Evolutionary conservation across 2,888 invertebrate species (phyloP), one percentile per base, ranked within the genome.

Genomic region (Auanema sp.): DNA sequence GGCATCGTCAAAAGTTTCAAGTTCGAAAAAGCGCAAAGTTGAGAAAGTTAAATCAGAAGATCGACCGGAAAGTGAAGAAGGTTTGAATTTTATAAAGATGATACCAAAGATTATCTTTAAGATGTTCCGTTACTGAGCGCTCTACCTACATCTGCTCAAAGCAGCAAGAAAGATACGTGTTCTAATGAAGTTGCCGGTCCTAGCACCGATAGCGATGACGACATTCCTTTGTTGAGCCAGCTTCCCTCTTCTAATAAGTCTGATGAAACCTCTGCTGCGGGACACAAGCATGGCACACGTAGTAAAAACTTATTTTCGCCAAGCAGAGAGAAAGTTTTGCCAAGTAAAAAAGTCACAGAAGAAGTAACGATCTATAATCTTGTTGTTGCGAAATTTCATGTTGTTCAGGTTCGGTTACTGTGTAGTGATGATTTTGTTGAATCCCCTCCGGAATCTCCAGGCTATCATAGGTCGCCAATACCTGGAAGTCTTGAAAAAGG

Each of bases 211-310:
- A 47, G 47, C 10, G 47, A 47, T 21, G 47, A 47, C 16, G 47
- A 47, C 10, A 47, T 47, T 47, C 47, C 47, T 47, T 21, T 47
- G 6, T 10, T 47, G 3, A 47, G 47, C 21, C 47, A 47, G 47
- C 21, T 47, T 18, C 21, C 47, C 47, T 5, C 43, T 12, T 43
- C 21, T 16, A 16, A 47, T 16, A 47, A 16, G 10, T 47, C 47
- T 10, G 47, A 16, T 10, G 47, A 16, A 18, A 16, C 47, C 16
- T 47, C 47, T 5, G 47, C 21, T 47, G 10, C 47, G 10, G 47
- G 47, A 47, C 47, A 47, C 21, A 16, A 21, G 21, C 47, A 47
- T 47, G 47, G 47, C 16, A 47, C 47, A 10, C 47, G 47, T 10
- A 47, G 47, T 10, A 47, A 47, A 21, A 47, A 47, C 8, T 33